A percentile compares a stretch with the other conserved stretches of the same genome.
Conservation (phyloP, 1,140 invertebrate species). For the Drosophila truncata region DNA sequence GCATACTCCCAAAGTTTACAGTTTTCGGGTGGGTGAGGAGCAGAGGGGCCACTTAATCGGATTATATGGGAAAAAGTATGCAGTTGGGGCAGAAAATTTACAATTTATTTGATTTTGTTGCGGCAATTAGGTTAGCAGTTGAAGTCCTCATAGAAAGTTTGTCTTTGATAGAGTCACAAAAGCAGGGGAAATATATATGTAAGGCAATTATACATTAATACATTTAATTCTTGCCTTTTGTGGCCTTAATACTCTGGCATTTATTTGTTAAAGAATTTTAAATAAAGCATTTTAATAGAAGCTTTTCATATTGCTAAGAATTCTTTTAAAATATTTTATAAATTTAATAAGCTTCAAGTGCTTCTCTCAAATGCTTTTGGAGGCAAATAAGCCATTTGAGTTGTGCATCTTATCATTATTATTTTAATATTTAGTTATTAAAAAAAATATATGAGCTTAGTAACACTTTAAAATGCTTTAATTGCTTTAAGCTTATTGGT, state of each 20-base stretch:
- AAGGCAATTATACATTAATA: background rate
- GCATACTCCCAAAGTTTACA: constrained; percentile 38
- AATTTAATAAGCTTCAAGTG: background rate
- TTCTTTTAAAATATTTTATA: background rate
- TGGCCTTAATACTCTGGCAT: background rate
- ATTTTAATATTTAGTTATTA: no score
- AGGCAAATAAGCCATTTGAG: no score
- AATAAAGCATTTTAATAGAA: background rate
- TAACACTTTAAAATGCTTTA: no score
- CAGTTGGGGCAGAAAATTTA: background rate
- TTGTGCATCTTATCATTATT: no score
- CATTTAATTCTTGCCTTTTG: background rate
- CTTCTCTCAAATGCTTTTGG: background rate
- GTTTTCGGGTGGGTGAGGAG: constrained; percentile 3
- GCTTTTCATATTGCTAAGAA: background rate
- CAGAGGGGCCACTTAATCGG: constrained; percentile 18
- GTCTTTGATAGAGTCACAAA: background rate
- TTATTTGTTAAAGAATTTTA: background rate
- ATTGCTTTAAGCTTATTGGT: background rate
- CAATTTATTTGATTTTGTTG: constrained; percentile 2
- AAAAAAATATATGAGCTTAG: no score
- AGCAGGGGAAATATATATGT: background rate
- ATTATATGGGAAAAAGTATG: constrained; percentile 19
- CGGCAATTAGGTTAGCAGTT: constrained; percentile 10
- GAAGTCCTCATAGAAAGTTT: background rate